Conservation (phyloP, 2,888 invertebrate species). For the Philereme transversata region DNA sequence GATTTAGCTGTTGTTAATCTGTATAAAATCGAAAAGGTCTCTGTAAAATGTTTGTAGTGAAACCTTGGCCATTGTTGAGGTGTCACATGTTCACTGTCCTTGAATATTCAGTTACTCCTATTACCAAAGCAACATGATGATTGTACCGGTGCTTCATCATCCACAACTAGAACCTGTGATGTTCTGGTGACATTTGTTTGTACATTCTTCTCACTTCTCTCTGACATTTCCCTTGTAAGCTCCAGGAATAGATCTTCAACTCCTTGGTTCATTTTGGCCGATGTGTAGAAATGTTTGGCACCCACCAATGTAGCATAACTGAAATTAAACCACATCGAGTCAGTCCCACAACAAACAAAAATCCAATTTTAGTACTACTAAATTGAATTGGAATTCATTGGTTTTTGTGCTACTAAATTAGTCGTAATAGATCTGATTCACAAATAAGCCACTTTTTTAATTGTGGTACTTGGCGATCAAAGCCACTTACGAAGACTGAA, state of each 20-base stretch:
- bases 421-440: too few species aligned
- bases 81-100: conserved; percentile 2
- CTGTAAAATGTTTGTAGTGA: too few species aligned
- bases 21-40: too few species aligned
- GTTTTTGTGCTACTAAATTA: too few species aligned
- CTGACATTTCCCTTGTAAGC: conserved; percentile 90
- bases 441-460: too few species aligned
- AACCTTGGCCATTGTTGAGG: background rate
- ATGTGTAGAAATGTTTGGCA: conserved; percentile 96
- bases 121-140: conserved; percentile 67
- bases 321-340: conserved; percentile 44
- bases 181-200: conserved; percentile 55
- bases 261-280: conserved; percentile 95
- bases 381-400: too few species aligned
- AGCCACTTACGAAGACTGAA: too few species aligned
- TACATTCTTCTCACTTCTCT: conserved; percentile 58
- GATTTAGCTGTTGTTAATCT: too few species aligned
- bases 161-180: conserved; percentile 71
- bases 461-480: too few species aligned
- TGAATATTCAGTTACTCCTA: conserved; percentile 48
- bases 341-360: too few species aligned
- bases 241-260: conserved; percentile 96
- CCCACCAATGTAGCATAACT: conserved; percentile 96
- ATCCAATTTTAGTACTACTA: too few species aligned
- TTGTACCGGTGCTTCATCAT: conserved; percentile 66